These are phyloP conservation scores for Brienomyrus brachyistius DNA, from an alignment of 2,113 vertebrate species.

Conservation along the genomic window DNA sequence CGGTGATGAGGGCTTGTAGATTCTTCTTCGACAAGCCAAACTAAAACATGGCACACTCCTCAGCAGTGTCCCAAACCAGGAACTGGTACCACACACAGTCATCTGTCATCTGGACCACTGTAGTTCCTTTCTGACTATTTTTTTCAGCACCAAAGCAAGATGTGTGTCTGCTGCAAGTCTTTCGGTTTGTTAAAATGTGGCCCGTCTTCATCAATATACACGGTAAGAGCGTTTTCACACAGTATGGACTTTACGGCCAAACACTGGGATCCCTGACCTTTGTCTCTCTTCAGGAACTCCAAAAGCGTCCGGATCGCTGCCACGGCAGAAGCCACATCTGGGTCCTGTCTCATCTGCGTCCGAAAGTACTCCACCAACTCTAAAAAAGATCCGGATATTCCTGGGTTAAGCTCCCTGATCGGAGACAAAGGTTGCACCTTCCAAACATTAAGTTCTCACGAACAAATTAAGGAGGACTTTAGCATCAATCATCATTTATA, in stretches of 20 bases:
- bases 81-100: neutral
- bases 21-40: neutral
- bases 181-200: neutral
- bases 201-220: neutral
- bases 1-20: neutral
- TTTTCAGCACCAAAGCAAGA: neutral
- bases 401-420: neutral
- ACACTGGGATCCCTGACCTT: slow-evolving; percentile 44
- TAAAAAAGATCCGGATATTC: slow-evolving; percentile 24
- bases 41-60: neutral
- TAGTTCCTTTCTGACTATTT: neutral
- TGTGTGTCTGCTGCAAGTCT: neutral
- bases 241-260: neutral
- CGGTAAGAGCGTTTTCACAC: neutral
- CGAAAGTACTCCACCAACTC: slow-evolving; percentile 67
- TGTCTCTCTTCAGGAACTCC: slow-evolving; percentile 68
- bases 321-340: slow-evolving; percentile 68
- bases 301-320: slow-evolving; percentile 68
- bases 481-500: neutral
- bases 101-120: neutral
- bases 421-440: neutral
- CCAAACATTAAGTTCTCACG: neutral
- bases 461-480: neutral
- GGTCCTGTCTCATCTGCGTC: slow-evolving; percentile 63
- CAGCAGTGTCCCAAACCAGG: neutral